Evolutionary conservation across 92 coral and sea anemone species (phyloP), one percentile per base, ranked within the genome.

Genomic region (Bergia puertoricense): DNA sequence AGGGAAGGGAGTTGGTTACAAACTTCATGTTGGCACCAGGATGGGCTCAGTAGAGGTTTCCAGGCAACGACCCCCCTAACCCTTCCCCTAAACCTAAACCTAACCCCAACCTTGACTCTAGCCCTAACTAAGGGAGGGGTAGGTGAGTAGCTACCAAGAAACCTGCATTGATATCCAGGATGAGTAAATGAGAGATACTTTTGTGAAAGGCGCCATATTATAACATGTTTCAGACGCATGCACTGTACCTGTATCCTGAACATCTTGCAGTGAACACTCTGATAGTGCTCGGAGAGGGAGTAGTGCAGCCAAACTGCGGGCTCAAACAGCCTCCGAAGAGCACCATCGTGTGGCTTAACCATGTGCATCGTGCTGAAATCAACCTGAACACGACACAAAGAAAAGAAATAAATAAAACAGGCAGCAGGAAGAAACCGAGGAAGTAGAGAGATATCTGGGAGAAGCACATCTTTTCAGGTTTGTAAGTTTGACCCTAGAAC

Each of bases 261-360:
- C 90, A 95, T 93, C 89, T 94, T 97, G 40, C 95, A 93, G 76
- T 96, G 95, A 2, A 92, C 51, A 72, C 98, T 95, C 85, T 97
- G 97, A 78, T 95, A 97, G 84, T 92, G 95, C 40, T 93, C 92
- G 5, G 99, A 95, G 37, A 92, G 75, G 42, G 92, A 90, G 84
- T 97, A 95, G 86, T 92, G 95, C 76, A 97, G 79, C 98, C 99
- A 95, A 74, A 97, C 83, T 7, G 97, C 99, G 20, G 99, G 99
- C 90, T 95, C 99, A 94, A 92, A 97, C 45, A 90, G 85, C 56
- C 99, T 92, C 36, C 95, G 90, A 42, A 97, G 86, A 65, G 92
- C 89, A 39, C 99, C 99, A 69, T 82, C 90, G 79, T 91, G 89
- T 7, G 99, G 99, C n/a, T 92, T 89, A 13, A 76, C 89, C 98